Percentiles rank a stretch among this genome's conserved stretches.
Conservation (phyloP, 1,140 invertebrate genomes). For the Trachymyrmex cornetzi region DNA sequence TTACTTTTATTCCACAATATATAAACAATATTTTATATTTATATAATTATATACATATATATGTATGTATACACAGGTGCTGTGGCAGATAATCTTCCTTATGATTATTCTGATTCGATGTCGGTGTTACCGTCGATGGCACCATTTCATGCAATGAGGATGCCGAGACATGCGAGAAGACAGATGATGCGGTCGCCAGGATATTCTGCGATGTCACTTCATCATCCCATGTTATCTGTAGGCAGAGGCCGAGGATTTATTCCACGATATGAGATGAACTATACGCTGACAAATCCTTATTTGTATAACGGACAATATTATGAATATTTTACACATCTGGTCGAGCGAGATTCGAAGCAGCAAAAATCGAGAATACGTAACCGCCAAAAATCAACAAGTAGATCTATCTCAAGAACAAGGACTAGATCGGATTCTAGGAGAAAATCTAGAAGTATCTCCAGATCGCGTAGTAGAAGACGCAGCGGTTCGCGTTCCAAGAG, state of each 20-base stretch:
- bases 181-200: conserved; percentile 12
- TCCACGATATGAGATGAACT: conserved; percentile 72
- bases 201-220: conserved; percentile 18
- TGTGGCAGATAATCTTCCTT: conserved; percentile 22
- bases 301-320: conserved; percentile 85
- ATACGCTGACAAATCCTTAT: conserved; percentile 77
- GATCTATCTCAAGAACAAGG: conserved; percentile 72
- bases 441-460: conserved; percentile 66
- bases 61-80: not conserved
- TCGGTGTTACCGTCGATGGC: not conserved
- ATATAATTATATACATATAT: too few species aligned
- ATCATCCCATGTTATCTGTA: conserved; percentile 41
- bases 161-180: conserved; percentile 79
- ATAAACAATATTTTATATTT: too few species aligned
- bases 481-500: conserved; percentile 79
- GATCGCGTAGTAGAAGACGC: conserved; percentile 67
- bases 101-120: conserved; percentile 37
- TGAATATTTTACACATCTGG: conserved; percentile 84
- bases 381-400: conserved; percentile 60
- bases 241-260: conserved; percentile 69
- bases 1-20: too few species aligned
- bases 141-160: conserved; percentile 48
- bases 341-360: conserved; percentile 57
- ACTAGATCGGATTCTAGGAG: conserved; percentile 30
- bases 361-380: conserved; percentile 63